Evolutionary conservation across 2,113 vertebrate genomes (phyloP).

Genomic region (Labeo catla): DNA sequence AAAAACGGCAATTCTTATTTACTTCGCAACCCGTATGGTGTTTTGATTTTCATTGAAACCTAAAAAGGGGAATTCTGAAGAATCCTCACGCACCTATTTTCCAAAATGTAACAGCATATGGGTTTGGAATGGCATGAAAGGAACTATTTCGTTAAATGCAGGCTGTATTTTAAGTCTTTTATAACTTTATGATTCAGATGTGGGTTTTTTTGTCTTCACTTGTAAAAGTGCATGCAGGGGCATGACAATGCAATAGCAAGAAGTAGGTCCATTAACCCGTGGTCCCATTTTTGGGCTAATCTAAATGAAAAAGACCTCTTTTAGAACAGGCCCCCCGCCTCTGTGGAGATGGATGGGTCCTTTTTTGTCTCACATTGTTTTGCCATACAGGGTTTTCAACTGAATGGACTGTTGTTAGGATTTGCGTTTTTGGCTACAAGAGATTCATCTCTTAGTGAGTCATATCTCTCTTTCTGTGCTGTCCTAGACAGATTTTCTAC

Average conservation of each 20-base stretch:
- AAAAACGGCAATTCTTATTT: background rate
- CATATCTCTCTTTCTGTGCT: conserved; percentile 2
- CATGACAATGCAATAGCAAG: background rate
- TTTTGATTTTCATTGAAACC: background rate
- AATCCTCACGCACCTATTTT: background rate
- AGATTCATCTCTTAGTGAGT: background rate
- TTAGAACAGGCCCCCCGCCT: background rate
- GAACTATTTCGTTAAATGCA: background rate
- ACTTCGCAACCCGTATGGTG: background rate
- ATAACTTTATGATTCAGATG: background rate
- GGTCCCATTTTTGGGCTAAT: conserved; percentile 12
- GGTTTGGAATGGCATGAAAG: background rate
- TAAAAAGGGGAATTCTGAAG: background rate
- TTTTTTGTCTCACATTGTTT: conserved; percentile 11
- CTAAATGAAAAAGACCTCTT: conserved; percentile 19
- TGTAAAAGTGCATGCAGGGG: background rate
- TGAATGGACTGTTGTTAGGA: conserved; percentile 34
- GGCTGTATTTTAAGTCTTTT: background rate
- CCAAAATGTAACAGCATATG: background rate
- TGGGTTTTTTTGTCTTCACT: background rate
- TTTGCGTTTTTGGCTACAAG: conserved; percentile 1
- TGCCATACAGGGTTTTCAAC: background rate
- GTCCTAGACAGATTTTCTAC: conserved; percentile 29
- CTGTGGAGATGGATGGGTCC: background rate
- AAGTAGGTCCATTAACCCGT: background rate